Conservation (phyloP, 2,113 vertebrate species). For the Grammomys dolichurus region DNA sequence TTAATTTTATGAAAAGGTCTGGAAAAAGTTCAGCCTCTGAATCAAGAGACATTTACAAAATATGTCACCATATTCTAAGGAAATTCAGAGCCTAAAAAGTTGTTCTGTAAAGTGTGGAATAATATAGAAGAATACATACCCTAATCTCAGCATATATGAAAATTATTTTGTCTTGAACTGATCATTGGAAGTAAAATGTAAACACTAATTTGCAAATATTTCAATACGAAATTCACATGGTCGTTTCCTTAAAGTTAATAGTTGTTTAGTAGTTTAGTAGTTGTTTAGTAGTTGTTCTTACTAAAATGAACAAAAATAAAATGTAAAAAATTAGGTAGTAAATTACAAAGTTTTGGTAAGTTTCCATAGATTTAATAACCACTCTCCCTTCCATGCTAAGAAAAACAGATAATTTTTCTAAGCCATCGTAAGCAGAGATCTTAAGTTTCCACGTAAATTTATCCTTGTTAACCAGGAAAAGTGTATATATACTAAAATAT, state of each 20-base stretch:
- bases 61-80: not conserved
- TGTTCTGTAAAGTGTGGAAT: not conserved
- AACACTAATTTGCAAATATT: not conserved
- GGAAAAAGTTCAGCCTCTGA: not conserved
- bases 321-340: not conserved
- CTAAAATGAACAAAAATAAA: not conserved
- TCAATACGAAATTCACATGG: not conserved
- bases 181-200: not conserved
- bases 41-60: not conserved
- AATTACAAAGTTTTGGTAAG: not conserved
- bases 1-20: not conserved
- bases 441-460: not conserved
- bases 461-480: not conserved
- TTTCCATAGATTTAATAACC: not conserved
- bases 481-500: not conserved
- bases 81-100: not conserved
- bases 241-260: not conserved
- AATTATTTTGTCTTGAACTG: not conserved
- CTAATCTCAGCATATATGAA: not conserved
- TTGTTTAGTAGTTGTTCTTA: not conserved
- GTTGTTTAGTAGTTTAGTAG: not conserved
- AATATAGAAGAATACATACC: not conserved
- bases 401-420: not conserved
- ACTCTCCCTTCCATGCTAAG: rapidly evolving
- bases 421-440: not conserved